phyloP scores from a whole-genome alignment of 2,113 vertebrate species.

The Heterotilapia buettikoferi region DNA sequence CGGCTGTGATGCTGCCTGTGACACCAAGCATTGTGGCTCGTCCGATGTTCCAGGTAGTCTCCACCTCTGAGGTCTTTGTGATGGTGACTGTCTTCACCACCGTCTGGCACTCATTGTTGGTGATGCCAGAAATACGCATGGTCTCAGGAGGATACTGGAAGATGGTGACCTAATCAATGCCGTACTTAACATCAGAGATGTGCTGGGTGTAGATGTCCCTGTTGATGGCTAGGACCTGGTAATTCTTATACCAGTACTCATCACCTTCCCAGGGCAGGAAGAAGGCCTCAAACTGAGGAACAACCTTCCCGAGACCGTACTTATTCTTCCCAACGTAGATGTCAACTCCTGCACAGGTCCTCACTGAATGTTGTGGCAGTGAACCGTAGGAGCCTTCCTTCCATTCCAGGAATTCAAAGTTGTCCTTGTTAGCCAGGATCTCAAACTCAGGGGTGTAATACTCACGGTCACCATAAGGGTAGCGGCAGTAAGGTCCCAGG shows the following conservation, averaged over 20 bases:
- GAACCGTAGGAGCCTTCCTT: slow-evolving; percentile 62
- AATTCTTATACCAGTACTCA: slow-evolving; percentile 74
- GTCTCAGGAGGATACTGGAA: slow-evolving; percentile 70
- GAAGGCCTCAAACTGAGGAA: slow-evolving; percentile 65
- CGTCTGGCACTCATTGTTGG: slow-evolving; percentile 68
- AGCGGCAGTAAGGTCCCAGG: slow-evolving; percentile 69
- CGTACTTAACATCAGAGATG: slow-evolving; percentile 65
- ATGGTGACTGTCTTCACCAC: slow-evolving; percentile 66
- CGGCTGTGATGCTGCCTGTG: slow-evolving; percentile 58
- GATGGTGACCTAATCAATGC: slow-evolving; percentile 58
- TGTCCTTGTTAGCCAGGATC: slow-evolving; percentile 68
- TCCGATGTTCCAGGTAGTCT: slow-evolving; percentile 72
- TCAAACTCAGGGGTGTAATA: slow-evolving; percentile 60
- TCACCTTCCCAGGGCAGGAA: slow-evolving; percentile 73
- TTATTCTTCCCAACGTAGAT: slow-evolving; percentile 74
- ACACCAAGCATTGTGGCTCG: slow-evolving; percentile 64
- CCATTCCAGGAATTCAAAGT: slow-evolving; percentile 76
- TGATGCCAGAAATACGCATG: slow-evolving; percentile 63
- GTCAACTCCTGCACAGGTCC: slow-evolving; percentile 44
- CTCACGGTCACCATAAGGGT: slow-evolving; percentile 65
- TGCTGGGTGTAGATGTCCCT: slow-evolving; percentile 66
- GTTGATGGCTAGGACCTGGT: slow-evolving; percentile 71
- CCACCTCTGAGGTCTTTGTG: slow-evolving; percentile 58
- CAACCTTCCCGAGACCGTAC: slow-evolving; percentile 75
- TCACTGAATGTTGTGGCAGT: slow-evolving; percentile 57